Conservation (phyloP, 2,113 vertebrate genomes). For the Ptilorrhoa leucosticta region DNA sequence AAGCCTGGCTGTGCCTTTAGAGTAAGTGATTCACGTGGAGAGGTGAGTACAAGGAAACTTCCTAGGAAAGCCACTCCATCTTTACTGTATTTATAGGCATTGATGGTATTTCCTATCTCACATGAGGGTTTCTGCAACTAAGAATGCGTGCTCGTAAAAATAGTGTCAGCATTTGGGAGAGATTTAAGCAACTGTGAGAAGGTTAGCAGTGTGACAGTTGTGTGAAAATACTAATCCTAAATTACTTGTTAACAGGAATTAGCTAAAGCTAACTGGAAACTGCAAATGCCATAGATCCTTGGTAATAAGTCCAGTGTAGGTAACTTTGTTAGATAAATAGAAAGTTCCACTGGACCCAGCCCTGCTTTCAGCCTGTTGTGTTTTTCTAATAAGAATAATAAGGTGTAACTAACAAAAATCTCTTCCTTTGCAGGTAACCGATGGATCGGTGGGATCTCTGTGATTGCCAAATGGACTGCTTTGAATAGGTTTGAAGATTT, state of each 20-base stretch:
- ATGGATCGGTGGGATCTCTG: neutral
- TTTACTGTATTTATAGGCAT: neutral
- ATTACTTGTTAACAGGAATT: neutral
- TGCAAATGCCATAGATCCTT: neutral
- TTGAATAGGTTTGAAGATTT: slow-evolving; percentile 75
- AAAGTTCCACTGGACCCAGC: neutral
- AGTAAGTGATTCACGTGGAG: slow-evolving; percentile 2
- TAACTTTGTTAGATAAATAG: neutral
- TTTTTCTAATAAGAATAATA: neutral
- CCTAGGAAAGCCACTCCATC: neutral
- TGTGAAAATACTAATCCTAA: neutral
- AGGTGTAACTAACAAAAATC: neutral
- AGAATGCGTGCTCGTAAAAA: neutral
- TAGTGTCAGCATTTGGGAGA: neutral
- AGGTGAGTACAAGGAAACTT: slow-evolving; percentile 28
- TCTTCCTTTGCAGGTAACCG: slow-evolving; percentile 67
- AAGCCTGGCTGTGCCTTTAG: neutral
- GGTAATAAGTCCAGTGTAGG: neutral
- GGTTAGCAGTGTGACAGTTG: neutral
- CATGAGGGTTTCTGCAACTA: neutral
- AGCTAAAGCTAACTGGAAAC: neutral
- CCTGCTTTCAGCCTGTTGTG: neutral
- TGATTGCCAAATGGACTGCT: slow-evolving; percentile 30
- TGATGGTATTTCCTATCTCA: neutral
- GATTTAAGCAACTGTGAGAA: neutral